phyloP scores from a whole-genome alignment of 2,113 vertebrate genomes.

The Nibea albiflora region DNA sequence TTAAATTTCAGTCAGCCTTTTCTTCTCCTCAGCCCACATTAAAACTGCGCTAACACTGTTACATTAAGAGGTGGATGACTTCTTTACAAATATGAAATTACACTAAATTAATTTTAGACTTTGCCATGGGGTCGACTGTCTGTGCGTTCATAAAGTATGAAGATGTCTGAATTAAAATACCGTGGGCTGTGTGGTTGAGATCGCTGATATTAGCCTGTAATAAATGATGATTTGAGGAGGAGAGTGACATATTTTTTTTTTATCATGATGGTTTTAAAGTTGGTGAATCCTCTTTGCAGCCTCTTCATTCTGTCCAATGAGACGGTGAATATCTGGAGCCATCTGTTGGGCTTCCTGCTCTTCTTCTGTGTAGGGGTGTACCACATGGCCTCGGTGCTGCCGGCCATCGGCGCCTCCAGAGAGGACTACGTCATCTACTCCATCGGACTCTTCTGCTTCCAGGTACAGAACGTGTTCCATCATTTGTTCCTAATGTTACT shows the following conservation, averaged over 20 bases:
- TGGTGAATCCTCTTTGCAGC: conserved; percentile 72
- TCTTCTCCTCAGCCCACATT: background rate
- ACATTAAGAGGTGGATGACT: no score
- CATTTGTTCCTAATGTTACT: background rate
- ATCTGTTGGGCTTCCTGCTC: conserved; percentile 92
- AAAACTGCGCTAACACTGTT: no score
- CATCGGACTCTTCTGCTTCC: conserved; percentile 95
- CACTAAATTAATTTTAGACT: background rate
- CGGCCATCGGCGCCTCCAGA: conserved; percentile 87
- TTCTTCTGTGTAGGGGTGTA: conserved; percentile 93
- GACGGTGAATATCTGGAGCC: conserved; percentile 96
- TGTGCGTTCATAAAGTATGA: background rate
- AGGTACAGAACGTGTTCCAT: conserved; percentile 78
- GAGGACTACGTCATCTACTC: conserved; percentile 97
- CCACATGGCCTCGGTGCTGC: conserved; percentile 91
- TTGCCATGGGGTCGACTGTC: background rate
- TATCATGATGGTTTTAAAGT: background rate
- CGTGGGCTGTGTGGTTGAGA: background rate
- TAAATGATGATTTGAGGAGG: background rate
- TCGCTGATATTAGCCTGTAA: background rate
- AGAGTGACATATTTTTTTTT: background rate
- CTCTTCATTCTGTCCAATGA: conserved; percentile 96
- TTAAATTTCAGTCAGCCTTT: background rate
- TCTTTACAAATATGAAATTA: background rate
- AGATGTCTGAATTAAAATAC: background rate